phyloP scores from a whole-genome alignment of 2,113 vertebrate genomes.

The Peucedramus taeniatus region DNA sequence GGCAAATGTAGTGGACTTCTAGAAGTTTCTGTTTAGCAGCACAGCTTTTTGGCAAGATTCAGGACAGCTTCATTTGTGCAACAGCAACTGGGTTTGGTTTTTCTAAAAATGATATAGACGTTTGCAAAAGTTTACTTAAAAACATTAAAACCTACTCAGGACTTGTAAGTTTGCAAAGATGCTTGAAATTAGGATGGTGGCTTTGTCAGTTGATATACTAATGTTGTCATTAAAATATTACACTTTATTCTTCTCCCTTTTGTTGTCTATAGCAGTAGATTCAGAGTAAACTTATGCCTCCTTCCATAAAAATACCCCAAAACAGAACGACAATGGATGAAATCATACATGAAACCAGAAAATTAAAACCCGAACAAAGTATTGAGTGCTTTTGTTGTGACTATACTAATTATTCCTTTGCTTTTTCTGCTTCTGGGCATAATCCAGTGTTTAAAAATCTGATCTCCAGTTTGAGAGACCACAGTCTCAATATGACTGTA shows the following conservation, averaged over 20 bases:
- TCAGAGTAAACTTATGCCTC: background rate
- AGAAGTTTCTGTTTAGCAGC: background rate
- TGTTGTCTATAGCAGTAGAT: background rate
- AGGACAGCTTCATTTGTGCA: background rate
- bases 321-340: background rate
- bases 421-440: background rate
- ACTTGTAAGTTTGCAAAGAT: background rate
- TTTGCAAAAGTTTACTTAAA: background rate
- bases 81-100: background rate
- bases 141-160: background rate
- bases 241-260: background rate
- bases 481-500: background rate
- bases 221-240: background rate
- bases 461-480: background rate
- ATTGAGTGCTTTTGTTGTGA: background rate
- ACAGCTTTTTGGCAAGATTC: background rate
- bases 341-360: background rate
- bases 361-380: background rate
- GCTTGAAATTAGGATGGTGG: background rate
- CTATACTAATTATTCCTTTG: background rate
- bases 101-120: accelerated
- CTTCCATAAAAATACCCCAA: background rate
- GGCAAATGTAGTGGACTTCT: background rate
- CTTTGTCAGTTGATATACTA: background rate
- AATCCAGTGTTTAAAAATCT: background rate